Conservation (phyloP, 2,888 invertebrate genomes). For the Alsophila aescularia region DNA sequence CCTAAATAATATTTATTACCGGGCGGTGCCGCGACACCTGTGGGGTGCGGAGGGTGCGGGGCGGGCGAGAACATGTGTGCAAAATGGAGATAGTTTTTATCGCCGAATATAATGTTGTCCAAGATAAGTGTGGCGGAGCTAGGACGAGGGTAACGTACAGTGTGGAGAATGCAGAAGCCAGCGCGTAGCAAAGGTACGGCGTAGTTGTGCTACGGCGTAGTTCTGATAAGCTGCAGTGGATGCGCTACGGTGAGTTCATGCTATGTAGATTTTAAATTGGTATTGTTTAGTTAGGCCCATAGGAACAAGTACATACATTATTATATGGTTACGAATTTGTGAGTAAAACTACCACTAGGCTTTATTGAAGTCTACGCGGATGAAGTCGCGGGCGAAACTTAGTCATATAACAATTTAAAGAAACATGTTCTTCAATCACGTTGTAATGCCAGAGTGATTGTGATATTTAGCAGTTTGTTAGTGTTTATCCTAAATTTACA, state of each 20-base stretch:
- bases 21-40: background rate
- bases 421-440: too few species aligned
- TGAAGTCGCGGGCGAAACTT: too few species aligned
- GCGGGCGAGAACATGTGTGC: constrained; percentile 24
- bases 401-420: too few species aligned
- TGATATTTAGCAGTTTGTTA: too few species aligned
- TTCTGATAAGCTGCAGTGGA: background rate
- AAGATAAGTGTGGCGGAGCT: constrained; percentile 19
- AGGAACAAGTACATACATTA: too few species aligned
- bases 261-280: too few species aligned
- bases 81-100: constrained; percentile 37
- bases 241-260: background rate
- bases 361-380: too few species aligned
- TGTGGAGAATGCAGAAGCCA: background rate
- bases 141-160: background rate
- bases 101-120: constrained; percentile 31
- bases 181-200: background rate
- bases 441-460: too few species aligned
- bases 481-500: too few species aligned
- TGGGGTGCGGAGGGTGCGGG: background rate
- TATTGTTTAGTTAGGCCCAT: too few species aligned
- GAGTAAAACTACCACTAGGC: too few species aligned
- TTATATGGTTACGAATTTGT: too few species aligned
- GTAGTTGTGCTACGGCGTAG: constrained; percentile 4
- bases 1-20: background rate